phyloP scores from a whole-genome alignment of 37 sponge, comb jelly and placozoan genomes.

The Corticium candelabrum region DNA sequence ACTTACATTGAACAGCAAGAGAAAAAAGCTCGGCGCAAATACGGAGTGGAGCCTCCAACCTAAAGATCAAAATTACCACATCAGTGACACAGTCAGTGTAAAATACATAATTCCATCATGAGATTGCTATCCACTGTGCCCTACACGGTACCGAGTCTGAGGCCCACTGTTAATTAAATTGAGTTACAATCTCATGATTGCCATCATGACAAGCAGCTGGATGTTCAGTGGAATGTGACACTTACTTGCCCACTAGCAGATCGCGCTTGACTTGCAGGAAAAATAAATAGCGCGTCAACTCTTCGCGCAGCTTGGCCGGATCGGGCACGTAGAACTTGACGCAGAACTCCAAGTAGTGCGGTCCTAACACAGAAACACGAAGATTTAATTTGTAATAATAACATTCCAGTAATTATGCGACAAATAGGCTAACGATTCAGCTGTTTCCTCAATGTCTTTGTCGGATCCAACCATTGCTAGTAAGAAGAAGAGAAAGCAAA shows the following conservation, averaged over 20 bases:
- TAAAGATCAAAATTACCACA: too few relatives aligned
- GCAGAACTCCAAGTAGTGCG: conserved; percentile 14
- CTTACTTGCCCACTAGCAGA: conserved; percentile 25
- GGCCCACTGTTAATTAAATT: too few relatives aligned
- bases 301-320: conserved; percentile 14
- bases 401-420: neutral
- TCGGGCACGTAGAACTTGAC: conserved; percentile 40
- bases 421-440: conserved; percentile 29
- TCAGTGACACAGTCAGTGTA: too few relatives aligned
- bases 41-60: neutral
- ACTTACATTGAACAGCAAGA: conserved; percentile 24
- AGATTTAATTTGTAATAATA: neutral
- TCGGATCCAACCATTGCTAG: conserved; percentile 48
- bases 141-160: too few relatives aligned
- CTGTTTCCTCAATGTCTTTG: conserved; percentile 44
- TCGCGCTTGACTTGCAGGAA: conserved; percentile 46
- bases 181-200: too few relatives aligned
- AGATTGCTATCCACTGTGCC: too few relatives aligned
- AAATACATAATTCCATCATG: too few relatives aligned
- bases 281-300: conserved; percentile 18
- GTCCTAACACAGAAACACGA: neutral
- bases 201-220: too few relatives aligned
- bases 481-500: conserved; percentile 1
- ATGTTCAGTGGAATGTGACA: neutral
- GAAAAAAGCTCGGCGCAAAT: neutral